Conservation (phyloP, 2,888 invertebrate species). For the Glomeris marginata region DNA sequence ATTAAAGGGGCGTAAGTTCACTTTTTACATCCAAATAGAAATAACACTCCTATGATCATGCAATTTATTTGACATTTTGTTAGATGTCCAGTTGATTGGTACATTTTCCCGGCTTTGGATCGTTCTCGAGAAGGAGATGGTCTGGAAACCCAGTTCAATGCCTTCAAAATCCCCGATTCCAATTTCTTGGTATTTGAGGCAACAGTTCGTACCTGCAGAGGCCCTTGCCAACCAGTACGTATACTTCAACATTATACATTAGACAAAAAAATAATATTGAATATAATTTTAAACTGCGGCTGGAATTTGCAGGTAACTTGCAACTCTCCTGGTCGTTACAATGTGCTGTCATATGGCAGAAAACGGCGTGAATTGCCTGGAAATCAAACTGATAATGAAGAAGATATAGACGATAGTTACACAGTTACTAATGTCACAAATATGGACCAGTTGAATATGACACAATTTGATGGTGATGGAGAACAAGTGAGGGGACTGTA, state of each 20-base stretch:
- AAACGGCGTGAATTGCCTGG: slow-evolving; percentile 7
- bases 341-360: slow-evolving; percentile 12
- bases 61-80: background rate
- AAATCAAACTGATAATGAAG: slow-evolving; percentile 8
- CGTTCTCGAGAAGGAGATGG: slow-evolving; percentile 71
- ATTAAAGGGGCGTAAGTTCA: too few species aligned
- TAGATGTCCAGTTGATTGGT: slow-evolving; percentile 80
- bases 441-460: background rate
- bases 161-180: slow-evolving; percentile 86
- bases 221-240: slow-evolving; percentile 69
- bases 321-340: slow-evolving; percentile 16
- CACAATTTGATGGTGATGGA: slow-evolving; percentile 6
- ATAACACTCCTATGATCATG: too few species aligned
- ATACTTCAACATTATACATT: background rate
- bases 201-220: slow-evolving; percentile 72
- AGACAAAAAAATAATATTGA: background rate
- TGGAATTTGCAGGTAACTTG: slow-evolving; percentile 9
- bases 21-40: too few species aligned
- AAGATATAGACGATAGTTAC: slow-evolving; percentile 4
- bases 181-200: slow-evolving; percentile 88
- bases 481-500: slow-evolving; percentile 81
- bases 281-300: background rate
- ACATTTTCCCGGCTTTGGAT: slow-evolving; percentile 79
- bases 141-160: slow-evolving; percentile 78
- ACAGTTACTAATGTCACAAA: background rate